Conservation (phyloP, 2,113 vertebrate species). For the Turnix velox region DNA sequence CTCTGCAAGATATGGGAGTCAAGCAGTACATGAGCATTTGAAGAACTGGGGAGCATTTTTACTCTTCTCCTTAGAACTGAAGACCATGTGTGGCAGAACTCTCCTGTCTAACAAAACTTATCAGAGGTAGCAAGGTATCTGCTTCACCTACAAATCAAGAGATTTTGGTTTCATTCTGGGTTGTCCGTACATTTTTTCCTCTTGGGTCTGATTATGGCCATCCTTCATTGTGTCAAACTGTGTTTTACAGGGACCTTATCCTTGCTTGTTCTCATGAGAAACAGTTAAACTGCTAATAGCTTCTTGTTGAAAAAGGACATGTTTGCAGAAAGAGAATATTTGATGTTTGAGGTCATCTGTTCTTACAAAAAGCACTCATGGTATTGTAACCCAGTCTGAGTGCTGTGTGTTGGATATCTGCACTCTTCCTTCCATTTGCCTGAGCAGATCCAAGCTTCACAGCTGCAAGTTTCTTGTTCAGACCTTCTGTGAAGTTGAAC, state of each 20-base stretch:
- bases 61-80: background rate
- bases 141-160: background rate
- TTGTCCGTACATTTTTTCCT: background rate
- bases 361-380: background rate
- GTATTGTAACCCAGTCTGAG: background rate
- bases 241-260: background rate
- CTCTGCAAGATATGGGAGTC: background rate
- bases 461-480: background rate
- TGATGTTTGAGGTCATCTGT: background rate
- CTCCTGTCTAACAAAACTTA: background rate
- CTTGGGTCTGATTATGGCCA: background rate
- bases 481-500: background rate
- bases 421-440: background rate
- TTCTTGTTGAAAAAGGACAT: background rate
- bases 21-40: background rate
- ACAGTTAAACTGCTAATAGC: background rate
- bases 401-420: accelerated
- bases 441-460: background rate
- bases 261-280: background rate
- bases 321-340: background rate
- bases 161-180: background rate
- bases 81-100: background rate
- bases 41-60: background rate
- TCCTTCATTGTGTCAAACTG: background rate
- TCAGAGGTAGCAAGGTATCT: background rate